Evolutionary conservation across 2,113 vertebrate species (phyloP).

Genomic region (Danio rerio): DNA sequence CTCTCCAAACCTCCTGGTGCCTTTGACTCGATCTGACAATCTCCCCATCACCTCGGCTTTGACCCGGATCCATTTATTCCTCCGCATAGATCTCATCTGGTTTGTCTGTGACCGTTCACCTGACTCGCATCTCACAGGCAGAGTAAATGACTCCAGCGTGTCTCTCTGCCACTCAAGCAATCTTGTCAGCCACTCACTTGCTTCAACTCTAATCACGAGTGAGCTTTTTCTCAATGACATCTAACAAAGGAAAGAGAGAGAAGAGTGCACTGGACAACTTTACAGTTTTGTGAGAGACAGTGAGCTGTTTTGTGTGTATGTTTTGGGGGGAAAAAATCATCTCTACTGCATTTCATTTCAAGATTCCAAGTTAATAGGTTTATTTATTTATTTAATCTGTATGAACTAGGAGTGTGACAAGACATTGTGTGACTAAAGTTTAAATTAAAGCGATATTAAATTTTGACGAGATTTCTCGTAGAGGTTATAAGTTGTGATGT

Average conservation of each 20-base stretch:
- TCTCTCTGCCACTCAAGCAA: slow-evolving; percentile 5
- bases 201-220: slow-evolving; percentile 14
- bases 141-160: slow-evolving; percentile 11
- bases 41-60: neutral
- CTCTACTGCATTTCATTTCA: too few relatives aligned
- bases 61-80: slow-evolving; percentile 1
- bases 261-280: neutral
- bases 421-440: too few relatives aligned
- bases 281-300: neutral
- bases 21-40: neutral
- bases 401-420: too few relatives aligned
- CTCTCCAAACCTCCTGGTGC: neutral
- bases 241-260: slow-evolving; percentile 7
- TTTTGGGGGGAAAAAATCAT: too few relatives aligned
- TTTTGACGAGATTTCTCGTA: too few relatives aligned
- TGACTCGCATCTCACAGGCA: neutral
- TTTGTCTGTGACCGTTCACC: slow-evolving; percentile 33
- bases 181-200: slow-evolving; percentile 19
- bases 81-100: slow-evolving; percentile 16
- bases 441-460: too few relatives aligned
- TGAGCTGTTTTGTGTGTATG: too few relatives aligned
- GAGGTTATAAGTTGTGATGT: too few relatives aligned
- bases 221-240: slow-evolving; percentile 10
- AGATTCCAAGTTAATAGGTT: too few relatives aligned
- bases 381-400: too few relatives aligned